Base-by-base conservation (phyloP, 2,113 vertebrate species). In the Phoxinus phoxinus region DNA sequence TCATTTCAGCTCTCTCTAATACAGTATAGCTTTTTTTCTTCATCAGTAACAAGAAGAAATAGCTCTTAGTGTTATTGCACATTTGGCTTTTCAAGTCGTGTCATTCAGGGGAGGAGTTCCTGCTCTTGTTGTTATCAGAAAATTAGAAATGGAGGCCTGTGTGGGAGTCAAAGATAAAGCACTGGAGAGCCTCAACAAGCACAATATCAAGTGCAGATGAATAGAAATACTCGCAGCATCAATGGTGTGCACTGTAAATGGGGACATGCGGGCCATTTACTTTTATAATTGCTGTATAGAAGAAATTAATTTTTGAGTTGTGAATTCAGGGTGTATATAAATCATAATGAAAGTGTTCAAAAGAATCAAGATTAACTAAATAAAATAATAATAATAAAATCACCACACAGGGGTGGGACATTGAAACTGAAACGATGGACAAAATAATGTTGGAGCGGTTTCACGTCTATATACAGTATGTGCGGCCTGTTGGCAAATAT, bases 71-170 rank as follows among this genome's bases (percentile, higher is more conserved):
- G 90, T 92, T 92, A 93, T 92, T 93, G 91, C 90, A 93, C 91
- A 91, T 92, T 93, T 30, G 44, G 86, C 91, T 90, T 92, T 92
- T 91, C 78, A 86, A 91, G 92, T 92, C 89, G 84, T 92, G 91
- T 92, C 89, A 94, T 93, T 92, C 89, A 77, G 81, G 85, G 82
- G 71, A 87, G 81, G 87, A 91, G 90, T 89, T 92, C 83, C 56
- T 90, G 89, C 93, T 92, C 86, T 32, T 30, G 77, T 88, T 79
- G 91, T 94, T 95, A 95, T 95, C 94, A 95, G 93, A 95, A 94
- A 95, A 95, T 95, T 94, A 93, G 88, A 94, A 93, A 91, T 89
- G 74, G 89, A 91, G 90, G 92, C 93, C 88, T 92, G 92, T 79
- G 63, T 91, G 90, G 89, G 90, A 92, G 92, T 91, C 87, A 79